Evolutionary conservation across 2,797 vertebrate species (phyloP), one percentile per base, ranked within the genome.

Genomic region (Anolis apletophallus): DNA sequence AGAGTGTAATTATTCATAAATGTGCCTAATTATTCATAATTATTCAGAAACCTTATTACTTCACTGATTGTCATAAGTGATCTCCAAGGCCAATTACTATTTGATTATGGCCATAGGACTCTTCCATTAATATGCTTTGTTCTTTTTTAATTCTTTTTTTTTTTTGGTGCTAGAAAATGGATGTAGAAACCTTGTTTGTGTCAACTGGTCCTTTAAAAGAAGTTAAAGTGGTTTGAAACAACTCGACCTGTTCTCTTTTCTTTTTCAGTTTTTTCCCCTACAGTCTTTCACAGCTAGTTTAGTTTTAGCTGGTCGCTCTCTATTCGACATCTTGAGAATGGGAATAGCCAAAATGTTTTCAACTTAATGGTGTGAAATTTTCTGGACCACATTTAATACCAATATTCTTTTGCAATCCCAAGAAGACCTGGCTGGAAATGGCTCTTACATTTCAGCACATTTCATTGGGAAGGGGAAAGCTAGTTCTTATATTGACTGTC

Each of bases 21-120:
- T 96, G 96, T 94, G 94, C 92, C 96, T 96, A 97, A 96, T 96
- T 96, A 97, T 97, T 97, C 96, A 96, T 96, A 97, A 96, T 97
- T 97, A 97, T 97, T 96, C 96, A 95, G 95, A 96, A 96, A 95
- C 91, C 94, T 92, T 96, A 97, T 97, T 95, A 96, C 95, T 96
- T 96, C 91, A 93, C 94, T 93, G 95, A 96, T 96, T 96, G 94
- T 95, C 90, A 61, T 95, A 95, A 97, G 95, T 96, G 94, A 95
- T 96, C 95, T 96, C 93, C 0, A 79, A 95, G 96, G 93, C 96
- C 96, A 96, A 96, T 97, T 96, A 96, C 92, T 91, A 93, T 92
- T 94, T 92, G 94, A 94, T 94, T 95, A 96, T 94, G 95, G 94
- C 93, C 92, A 93, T 90, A 94, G 94, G 94, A 94, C 92, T 93